A percentile compares a stretch with the other conserved stretches of the same genome.
These are phyloP conservation scores for Trigoniulus corallinus DNA, from an alignment of 1,140 invertebrate genomes.

Conservation along the genomic window DNA sequence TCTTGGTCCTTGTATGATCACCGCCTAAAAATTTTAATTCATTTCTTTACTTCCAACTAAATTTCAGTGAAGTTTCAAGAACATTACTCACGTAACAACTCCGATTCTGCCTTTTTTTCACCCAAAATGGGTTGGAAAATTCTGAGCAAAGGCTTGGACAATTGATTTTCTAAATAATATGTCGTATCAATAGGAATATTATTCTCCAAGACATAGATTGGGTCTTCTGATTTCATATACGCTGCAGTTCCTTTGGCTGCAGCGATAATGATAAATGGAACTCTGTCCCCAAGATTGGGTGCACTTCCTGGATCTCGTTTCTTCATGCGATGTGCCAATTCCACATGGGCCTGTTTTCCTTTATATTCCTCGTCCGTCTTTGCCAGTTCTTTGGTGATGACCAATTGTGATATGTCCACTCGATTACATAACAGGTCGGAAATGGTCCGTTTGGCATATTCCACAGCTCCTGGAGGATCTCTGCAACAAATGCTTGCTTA, in stretches of 20 bases:
- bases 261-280: conserved; percentile 90
- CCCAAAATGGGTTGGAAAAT: conserved; percentile 98
- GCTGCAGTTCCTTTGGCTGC: conserved; percentile 86
- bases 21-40: conserved; percentile 51
- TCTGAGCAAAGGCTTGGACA: conserved; percentile 88
- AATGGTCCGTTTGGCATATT: conserved; percentile 68
- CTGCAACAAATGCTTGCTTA: conserved; percentile 28
- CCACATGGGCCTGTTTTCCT: conserved; percentile 96
- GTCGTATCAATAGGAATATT: conserved; percentile 93
- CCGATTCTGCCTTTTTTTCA: conserved; percentile 64
- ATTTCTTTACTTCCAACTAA: background rate
- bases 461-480: conserved; percentile 83
- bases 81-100: conserved; percentile 41
- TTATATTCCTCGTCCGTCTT: conserved; percentile 85
- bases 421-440: conserved; percentile 91
- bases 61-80: background rate
- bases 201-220: conserved; percentile 96
- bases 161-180: conserved; percentile 96
- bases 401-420: conserved; percentile 94
- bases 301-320: conserved; percentile 95
- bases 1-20: conserved; percentile 88
- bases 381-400: conserved; percentile 93
- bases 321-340: conserved; percentile 92
- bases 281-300: conserved; percentile 94
- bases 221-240: conserved; percentile 73